phyloP scores from a whole-genome alignment of 2,888 invertebrate genomes.

The Bugula neritina region DNA sequence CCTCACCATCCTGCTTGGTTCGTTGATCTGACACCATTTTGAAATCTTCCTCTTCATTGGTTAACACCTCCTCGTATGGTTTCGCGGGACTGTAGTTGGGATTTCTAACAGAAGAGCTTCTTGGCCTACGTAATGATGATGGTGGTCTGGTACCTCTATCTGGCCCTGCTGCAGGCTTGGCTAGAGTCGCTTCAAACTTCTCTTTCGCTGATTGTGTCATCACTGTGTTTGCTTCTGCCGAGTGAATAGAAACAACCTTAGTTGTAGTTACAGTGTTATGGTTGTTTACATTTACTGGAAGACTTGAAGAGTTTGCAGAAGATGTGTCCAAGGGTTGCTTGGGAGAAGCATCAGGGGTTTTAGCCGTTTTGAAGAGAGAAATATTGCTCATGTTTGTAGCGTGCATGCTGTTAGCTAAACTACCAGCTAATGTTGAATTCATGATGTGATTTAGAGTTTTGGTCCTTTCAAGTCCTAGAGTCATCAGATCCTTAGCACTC shows the following conservation, averaged over 20 bases:
- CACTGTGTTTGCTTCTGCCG: constrained; percentile 15
- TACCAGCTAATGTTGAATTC: constrained; percentile 17
- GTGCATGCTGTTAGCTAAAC: constrained; percentile 23
- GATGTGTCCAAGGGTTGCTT: not conserved
- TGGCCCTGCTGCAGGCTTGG: not conserved
- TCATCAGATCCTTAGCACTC: constrained; percentile 41
- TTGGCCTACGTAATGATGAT: constrained; percentile 6
- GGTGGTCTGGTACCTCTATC: constrained; percentile 11
- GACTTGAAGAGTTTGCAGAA: not conserved
- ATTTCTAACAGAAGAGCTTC: constrained; percentile 32
- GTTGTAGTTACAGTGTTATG: not conserved
- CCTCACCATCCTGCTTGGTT: not conserved
- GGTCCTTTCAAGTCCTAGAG: constrained; percentile 14
- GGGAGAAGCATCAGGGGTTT: not conserved
- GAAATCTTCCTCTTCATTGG: constrained; percentile 23
- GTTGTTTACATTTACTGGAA: not conserved
- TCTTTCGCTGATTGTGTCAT: constrained; percentile 24
- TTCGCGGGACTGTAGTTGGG: constrained; percentile 40
- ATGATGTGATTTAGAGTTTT: constrained; percentile 19
- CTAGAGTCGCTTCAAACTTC: constrained; percentile 24
- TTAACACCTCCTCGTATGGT: constrained; percentile 38
- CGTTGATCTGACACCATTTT: constrained; percentile 8
- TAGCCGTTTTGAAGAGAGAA: not conserved
- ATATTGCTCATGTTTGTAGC: constrained; percentile 11
- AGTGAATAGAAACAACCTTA: not conserved